A percentile compares a stretch with the other conserved stretches of the same genome.
phyloP scores from a whole-genome alignment of 2,888 invertebrate species.

The Nomada hirtipes region DNA sequence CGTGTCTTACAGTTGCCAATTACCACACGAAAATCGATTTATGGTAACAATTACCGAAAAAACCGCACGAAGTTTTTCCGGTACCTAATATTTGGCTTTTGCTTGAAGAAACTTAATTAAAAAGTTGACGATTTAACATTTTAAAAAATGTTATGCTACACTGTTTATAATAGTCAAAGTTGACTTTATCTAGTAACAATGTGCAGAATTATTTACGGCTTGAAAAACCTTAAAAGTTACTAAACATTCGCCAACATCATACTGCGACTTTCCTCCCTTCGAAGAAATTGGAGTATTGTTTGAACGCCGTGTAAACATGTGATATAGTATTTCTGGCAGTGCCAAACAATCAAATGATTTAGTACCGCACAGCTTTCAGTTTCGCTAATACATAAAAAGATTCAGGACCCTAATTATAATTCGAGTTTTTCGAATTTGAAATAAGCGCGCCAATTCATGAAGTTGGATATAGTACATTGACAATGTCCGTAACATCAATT shows the following conservation, averaged over 20 bases:
- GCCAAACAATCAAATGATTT: not conserved
- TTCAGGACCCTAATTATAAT: not conserved
- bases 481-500: not conserved
- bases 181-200: too few species aligned
- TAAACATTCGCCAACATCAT: not conserved
- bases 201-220: not conserved
- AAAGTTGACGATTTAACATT: too few species aligned
- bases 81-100: too few species aligned
- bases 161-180: too few species aligned
- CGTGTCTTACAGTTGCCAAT: too few species aligned
- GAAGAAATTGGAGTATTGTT: conserved; percentile 24
- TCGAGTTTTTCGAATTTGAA: not conserved
- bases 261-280: not conserved
- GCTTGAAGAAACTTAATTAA: too few species aligned
- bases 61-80: too few species aligned
- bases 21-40: too few species aligned
- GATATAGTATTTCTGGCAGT: not conserved
- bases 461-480: not conserved
- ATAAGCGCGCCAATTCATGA: not conserved
- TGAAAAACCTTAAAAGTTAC: not conserved
- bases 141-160: too few species aligned
- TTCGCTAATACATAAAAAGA: not conserved
- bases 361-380: not conserved
- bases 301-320: not conserved
- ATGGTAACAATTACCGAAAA: too few species aligned